Evolutionary conservation across 1,140 invertebrate species (phyloP).

Genomic region (Neodiprion pinetum): DNA sequence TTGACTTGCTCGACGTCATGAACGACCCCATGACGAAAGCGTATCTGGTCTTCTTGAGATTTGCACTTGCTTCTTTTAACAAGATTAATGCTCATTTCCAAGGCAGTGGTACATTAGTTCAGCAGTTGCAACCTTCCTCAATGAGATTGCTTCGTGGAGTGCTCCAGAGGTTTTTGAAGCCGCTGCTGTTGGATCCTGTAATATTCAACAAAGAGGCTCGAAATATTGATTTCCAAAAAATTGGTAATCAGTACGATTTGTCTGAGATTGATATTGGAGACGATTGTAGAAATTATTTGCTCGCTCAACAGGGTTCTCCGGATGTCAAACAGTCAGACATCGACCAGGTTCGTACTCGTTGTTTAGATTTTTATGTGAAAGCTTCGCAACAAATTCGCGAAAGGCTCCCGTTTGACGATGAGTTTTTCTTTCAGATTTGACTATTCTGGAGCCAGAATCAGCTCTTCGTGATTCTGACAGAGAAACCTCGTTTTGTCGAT

Average conservation of each 20-base stretch:
- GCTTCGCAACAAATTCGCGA: slow-evolving; percentile 16
- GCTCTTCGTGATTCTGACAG: slow-evolving; percentile 5
- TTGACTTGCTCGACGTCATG: slow-evolving; percentile 3
- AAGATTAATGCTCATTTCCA: slow-evolving; percentile 24
- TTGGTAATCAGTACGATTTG: neutral
- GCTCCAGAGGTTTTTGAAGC: slow-evolving; percentile 13
- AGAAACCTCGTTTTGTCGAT: neutral
- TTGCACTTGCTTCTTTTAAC: slow-evolving; percentile 18
- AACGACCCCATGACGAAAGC: slow-evolving; percentile 16
- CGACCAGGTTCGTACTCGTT: slow-evolving; percentile 1
- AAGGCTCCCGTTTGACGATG: slow-evolving; percentile 18
- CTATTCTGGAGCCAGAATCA: slow-evolving; percentile 9
- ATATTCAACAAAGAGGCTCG: neutral
- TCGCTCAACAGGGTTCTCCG: neutral
- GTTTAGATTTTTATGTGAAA: slow-evolving; percentile 19
- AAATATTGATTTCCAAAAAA: slow-evolving; percentile 6
- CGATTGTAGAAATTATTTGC: slow-evolving; percentile 13
- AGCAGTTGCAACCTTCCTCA: slow-evolving; percentile 17
- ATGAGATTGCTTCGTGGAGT: slow-evolving; percentile 5
- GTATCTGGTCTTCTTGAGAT: slow-evolving; percentile 23
- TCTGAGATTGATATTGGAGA: slow-evolving; percentile 11
- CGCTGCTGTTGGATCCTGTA: neutral
- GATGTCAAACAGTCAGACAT: neutral
- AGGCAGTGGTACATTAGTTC: slow-evolving; percentile 15
- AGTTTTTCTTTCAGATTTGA: slow-evolving; percentile 18